These are phyloP conservation scores for Cheiracanthium punctorium DNA, from an alignment of 2,888 invertebrate species.

Conservation along the genomic window DNA sequence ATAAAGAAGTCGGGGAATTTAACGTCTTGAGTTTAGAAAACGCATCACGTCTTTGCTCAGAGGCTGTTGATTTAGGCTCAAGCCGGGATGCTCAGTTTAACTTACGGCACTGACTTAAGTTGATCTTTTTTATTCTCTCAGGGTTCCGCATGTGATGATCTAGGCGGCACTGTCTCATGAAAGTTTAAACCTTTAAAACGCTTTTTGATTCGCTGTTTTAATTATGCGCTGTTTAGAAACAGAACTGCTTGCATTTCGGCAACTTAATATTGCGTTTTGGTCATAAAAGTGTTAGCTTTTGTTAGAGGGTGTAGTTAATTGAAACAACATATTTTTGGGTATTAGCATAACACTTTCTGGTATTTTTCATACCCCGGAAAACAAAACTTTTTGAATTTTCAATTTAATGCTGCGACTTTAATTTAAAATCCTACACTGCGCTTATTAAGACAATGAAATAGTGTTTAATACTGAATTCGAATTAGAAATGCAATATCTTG, in stretches of 20 bases:
- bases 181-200: constrained; percentile 48
- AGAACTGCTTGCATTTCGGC: constrained; percentile 32
- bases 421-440: not conserved
- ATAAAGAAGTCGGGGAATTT: constrained; percentile 63
- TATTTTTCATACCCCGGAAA: not conserved
- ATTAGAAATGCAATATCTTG: too few species aligned
- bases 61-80: constrained; percentile 59
- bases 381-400: not conserved
- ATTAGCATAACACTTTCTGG: not conserved
- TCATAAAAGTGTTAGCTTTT: constrained; percentile 19
- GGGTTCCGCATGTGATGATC: constrained; percentile 25
- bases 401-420: not conserved
- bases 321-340: constrained; percentile 9
- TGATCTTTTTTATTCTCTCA: constrained; percentile 54
- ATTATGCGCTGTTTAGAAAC: constrained; percentile 43
- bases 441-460: not conserved
- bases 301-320: not conserved
- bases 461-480: not conserved
- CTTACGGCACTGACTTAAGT: constrained; percentile 54
- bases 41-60: constrained; percentile 44
- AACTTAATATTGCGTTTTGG: constrained; percentile 36
- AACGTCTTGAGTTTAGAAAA: constrained; percentile 48
- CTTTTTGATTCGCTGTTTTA: constrained; percentile 65
- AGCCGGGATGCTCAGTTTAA: constrained; percentile 42
- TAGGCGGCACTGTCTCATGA: constrained; percentile 37